Evolutionary conservation across 2,797 vertebrate genomes (phyloP).

Genomic region (Cirrhinus mrigala): DNA sequence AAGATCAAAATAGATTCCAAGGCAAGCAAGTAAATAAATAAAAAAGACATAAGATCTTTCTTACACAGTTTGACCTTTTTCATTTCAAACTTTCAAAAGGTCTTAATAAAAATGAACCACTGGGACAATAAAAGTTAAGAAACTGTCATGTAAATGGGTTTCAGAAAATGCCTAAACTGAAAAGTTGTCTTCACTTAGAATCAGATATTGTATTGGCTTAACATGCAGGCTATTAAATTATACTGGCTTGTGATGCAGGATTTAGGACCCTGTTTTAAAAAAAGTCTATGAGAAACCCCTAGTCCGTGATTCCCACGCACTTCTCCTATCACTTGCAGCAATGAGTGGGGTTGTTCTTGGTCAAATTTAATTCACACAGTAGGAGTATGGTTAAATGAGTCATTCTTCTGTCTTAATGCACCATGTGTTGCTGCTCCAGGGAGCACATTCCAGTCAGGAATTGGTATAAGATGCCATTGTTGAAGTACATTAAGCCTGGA

Average conservation of each 20-base stretch:
- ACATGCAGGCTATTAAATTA: conserved; percentile 10
- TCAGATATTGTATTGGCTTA: conserved; percentile 17
- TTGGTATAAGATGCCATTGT: conserved; percentile 89
- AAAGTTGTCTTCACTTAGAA: background rate
- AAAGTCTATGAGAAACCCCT: conserved; percentile 27
- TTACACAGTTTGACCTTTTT: background rate
- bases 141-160: background rate
- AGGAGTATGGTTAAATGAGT: conserved; percentile 50
- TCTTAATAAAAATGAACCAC: background rate
- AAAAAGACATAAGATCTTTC: background rate
- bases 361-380: conserved; percentile 46
- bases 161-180: background rate
- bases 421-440: conserved; percentile 82
- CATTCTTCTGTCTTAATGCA: conserved; percentile 73
- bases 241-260: conserved; percentile 28
- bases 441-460: conserved; percentile 80
- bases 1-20: no score
- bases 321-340: conserved; percentile 27
- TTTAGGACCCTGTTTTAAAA: conserved; percentile 19
- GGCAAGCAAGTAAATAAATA: background rate
- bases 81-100: background rate
- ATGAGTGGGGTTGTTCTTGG: conserved; percentile 31
- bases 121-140: background rate
- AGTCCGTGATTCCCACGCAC: conserved; percentile 10
- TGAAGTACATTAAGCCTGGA: conserved; percentile 79